Conservation (phyloP, 2,888 invertebrate species). For the Tetanocera ferruginea region DNA sequence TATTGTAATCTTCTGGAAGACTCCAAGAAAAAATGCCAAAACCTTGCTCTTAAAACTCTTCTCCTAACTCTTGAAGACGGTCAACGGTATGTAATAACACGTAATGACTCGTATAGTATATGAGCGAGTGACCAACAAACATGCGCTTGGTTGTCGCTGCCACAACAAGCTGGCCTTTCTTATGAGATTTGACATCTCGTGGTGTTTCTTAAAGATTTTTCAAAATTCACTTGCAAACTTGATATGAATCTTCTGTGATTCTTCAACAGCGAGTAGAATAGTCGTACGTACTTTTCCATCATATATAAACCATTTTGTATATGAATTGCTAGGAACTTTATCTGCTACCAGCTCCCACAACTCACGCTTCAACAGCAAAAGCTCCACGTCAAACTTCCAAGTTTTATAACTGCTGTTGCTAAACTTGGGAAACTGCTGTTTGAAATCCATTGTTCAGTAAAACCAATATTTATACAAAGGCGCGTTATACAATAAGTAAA, state of each 20-base stretch:
- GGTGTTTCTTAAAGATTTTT: not conserved
- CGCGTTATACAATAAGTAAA: no score
- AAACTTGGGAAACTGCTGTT: slow-evolving; percentile 20
- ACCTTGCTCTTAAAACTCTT: slow-evolving; percentile 32
- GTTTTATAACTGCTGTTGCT: slow-evolving; percentile 19
- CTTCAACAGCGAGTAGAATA: slow-evolving; percentile 24
- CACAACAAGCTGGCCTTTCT: not conserved
- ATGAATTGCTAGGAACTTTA: not conserved
- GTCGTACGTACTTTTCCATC: slow-evolving; percentile 29
- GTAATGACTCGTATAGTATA: slow-evolving; percentile 26
- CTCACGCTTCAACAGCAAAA: slow-evolving; percentile 36
- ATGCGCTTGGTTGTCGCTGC: slow-evolving; percentile 9
- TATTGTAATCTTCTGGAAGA: slow-evolving; percentile 33
- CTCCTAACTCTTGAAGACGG: slow-evolving; percentile 36
- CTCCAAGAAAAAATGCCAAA: slow-evolving; percentile 38
- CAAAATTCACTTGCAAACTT: not conserved
- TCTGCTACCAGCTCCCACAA: slow-evolving; percentile 30
- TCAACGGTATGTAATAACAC: slow-evolving; percentile 30
- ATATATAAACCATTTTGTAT: not conserved
- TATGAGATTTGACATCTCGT: not conserved
- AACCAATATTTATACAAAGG: no score
- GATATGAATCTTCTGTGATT: slow-evolving; percentile 33
- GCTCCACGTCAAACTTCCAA: slow-evolving; percentile 38
- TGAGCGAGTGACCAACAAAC: slow-evolving; percentile 15
- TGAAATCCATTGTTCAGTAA: not conserved